A percentile compares a stretch with the other conserved stretches of the same genome.
These are phyloP conservation scores for Mionectes olivaceus DNA, from an alignment of 2,797 vertebrate genomes.

Conservation along the genomic window DNA sequence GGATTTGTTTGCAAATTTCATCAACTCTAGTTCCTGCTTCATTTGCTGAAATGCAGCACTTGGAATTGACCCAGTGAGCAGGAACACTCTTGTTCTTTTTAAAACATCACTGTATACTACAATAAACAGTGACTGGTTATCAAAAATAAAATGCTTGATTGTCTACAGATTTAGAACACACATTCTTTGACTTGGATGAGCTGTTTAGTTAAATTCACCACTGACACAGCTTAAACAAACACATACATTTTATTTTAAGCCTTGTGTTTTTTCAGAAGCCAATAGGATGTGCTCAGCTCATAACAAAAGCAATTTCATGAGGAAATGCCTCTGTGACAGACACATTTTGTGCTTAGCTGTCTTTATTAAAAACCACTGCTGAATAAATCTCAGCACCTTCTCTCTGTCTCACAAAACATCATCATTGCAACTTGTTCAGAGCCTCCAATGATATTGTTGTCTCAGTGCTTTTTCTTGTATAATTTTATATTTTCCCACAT, in stretches of 20 bases:
- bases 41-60: constrained; percentile 62
- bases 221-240: constrained; percentile 32
- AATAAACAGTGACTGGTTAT: constrained; percentile 50
- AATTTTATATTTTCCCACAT: background rate
- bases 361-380: background rate
- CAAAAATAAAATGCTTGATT: constrained; percentile 62
- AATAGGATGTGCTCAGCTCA: background rate
- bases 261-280: background rate
- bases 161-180: constrained; percentile 14
- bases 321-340: background rate
- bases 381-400: background rate
- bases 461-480: background rate
- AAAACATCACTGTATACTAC: constrained; percentile 24
- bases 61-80: constrained; percentile 53
- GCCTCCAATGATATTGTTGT: background rate
- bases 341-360: background rate
- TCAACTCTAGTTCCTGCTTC: constrained; percentile 58
- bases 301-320: constrained; percentile 16
- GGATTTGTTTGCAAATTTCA: constrained; percentile 71
- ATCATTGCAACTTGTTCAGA: background rate
- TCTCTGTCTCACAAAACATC: background rate
- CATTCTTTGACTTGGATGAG: constrained; percentile 26
- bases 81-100: constrained; percentile 28
- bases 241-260: constrained; percentile 35
- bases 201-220: background rate